Conservation (phyloP, 1,140 invertebrate genomes). For the Chelonus insularis region DNA sequence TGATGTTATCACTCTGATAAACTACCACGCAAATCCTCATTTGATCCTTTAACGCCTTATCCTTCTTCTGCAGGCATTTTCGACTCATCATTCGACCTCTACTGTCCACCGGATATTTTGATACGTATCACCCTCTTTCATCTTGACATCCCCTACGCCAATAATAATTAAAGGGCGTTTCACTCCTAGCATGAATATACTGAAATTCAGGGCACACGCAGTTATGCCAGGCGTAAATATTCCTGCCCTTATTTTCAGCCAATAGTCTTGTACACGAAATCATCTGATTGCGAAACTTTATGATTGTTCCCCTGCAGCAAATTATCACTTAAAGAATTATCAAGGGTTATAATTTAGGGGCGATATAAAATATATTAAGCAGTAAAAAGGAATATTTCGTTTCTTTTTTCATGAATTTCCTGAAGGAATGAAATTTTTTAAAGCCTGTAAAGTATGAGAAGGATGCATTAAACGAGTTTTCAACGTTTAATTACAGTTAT, state of each 20-base stretch:
- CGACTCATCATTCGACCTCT: background rate
- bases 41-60: background rate
- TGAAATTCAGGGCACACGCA: constrained; percentile 27
- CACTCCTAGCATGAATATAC: constrained; percentile 1
- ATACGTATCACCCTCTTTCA: constrained; percentile 16
- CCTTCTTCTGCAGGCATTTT: background rate
- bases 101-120: constrained; percentile 17
- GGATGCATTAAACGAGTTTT: no score
- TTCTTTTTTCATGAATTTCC: no score
- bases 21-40: constrained; percentile 1
- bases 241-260: background rate
- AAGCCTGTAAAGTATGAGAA: no score
- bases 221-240: constrained; percentile 2
- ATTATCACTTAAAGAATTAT: constrained; percentile 5
- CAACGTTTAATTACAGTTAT: no score
- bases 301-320: background rate
- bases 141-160: constrained; percentile 15
- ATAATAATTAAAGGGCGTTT: constrained; percentile 26
- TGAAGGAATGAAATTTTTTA: no score
- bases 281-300: constrained; percentile 5
- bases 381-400: no score
- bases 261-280: no score
- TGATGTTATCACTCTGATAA: background rate
- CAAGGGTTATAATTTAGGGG: background rate
- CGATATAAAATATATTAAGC: constrained; percentile 3